Conservation (phyloP, 2,888 invertebrate species). For the Polymixis lichenea region DNA sequence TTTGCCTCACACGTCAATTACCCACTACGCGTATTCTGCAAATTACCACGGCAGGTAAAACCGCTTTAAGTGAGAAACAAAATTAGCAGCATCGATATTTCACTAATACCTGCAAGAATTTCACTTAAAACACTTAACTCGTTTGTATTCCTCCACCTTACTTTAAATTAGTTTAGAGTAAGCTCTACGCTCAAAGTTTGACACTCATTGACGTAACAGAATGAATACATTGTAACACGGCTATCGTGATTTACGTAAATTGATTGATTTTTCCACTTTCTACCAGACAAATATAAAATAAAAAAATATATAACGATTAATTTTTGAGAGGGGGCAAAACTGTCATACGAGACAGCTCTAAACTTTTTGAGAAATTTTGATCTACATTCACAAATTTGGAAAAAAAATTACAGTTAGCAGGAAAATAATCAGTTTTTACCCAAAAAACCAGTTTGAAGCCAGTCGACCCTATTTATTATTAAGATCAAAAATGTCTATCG, state of each 20-base stretch:
- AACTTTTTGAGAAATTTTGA: too few relatives aligned
- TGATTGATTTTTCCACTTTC: neutral
- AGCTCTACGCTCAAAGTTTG: constrained; percentile 11
- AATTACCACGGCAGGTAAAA: neutral
- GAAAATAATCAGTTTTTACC: too few relatives aligned
- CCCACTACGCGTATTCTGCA: neutral
- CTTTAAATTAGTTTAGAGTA: constrained; percentile 37
- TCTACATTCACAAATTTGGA: too few relatives aligned
- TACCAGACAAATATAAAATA: neutral
- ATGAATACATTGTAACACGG: constrained; percentile 30
- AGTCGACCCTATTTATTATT: too few relatives aligned
- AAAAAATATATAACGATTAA: neutral
- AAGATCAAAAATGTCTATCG: too few relatives aligned
- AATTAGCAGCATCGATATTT: constrained; percentile 15
- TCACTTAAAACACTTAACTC: constrained; percentile 34
- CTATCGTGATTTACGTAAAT: neutral
- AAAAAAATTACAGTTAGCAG: too few relatives aligned
- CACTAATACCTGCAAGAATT: constrained; percentile 33
- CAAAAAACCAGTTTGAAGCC: too few relatives aligned
- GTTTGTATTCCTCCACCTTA: constrained; percentile 28
- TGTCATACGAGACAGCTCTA: too few relatives aligned
- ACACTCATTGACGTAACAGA: constrained; percentile 28
- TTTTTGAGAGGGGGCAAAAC: neutral
- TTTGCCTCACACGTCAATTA: too few relatives aligned
- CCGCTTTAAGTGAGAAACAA: neutral